Conservation (phyloP, 1,140 invertebrate genomes). For the Leguminivora glycinivorella region DNA sequence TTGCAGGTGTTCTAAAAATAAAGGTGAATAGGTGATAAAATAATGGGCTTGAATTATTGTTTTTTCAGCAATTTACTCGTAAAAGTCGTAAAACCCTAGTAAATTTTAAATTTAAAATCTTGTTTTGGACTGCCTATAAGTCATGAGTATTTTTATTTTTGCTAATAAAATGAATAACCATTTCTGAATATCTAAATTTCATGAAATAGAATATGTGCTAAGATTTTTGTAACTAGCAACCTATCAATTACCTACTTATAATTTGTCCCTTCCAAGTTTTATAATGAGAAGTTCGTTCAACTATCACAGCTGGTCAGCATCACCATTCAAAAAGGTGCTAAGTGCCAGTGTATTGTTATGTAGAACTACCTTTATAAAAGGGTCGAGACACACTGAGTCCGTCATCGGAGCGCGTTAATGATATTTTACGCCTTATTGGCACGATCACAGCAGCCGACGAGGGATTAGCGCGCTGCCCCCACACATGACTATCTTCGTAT, state of each 20-base stretch:
- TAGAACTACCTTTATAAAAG: background rate
- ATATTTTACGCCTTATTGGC: constrained; percentile 25
- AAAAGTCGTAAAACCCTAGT: background rate
- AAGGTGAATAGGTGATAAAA: background rate
- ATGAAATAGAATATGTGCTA: no score
- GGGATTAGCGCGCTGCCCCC: constrained; percentile 6
- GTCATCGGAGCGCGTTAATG: constrained; percentile 15
- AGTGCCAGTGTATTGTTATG: background rate
- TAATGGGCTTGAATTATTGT: background rate
- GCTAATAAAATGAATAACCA: no score
- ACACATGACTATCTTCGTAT: background rate
- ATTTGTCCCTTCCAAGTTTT: background rate
- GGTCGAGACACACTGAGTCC: background rate
- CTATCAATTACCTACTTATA: background rate
- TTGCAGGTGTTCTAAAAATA: background rate
- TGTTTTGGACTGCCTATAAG: no score
- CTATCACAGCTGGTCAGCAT: background rate
- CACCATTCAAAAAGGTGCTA: background rate
- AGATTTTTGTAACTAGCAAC: no score
- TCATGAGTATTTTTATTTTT: no score
- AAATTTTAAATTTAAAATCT: no score
- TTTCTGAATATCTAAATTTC: no score
- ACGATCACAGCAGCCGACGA: constrained; percentile 24
- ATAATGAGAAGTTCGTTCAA: background rate
- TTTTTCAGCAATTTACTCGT: background rate